A percentile compares a stretch with the other conserved stretches of the same genome.
phyloP scores from a whole-genome alignment of 2,888 invertebrate genomes.

The Hermodice carunculata region DNA sequence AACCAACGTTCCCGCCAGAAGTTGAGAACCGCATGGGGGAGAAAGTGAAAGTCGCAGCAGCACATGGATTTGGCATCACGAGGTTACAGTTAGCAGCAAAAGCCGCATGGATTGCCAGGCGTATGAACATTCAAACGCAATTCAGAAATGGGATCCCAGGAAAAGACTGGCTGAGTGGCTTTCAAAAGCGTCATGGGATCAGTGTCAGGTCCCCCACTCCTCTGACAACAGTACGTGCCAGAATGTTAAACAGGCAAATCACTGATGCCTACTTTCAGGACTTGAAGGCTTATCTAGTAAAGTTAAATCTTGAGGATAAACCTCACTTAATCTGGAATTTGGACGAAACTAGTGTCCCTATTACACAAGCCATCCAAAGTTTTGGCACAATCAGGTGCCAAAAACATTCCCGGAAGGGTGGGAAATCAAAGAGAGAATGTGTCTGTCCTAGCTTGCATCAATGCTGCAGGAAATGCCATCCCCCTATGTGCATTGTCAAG shows the following conservation, averaged over 20 bases:
- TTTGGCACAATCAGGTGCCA: neutral
- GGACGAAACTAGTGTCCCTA: too few relatives aligned
- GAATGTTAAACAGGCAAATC: too few relatives aligned
- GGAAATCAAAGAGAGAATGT: conserved; percentile 34
- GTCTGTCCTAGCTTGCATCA: conserved; percentile 37
- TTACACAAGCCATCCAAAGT: too few relatives aligned
- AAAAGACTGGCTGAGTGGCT: too few relatives aligned
- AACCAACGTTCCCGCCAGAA: conserved; percentile 26
- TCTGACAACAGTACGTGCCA: too few relatives aligned
- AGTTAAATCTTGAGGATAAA: too few relatives aligned
- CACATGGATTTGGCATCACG: conserved; percentile 35
- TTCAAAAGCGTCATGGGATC: too few relatives aligned
- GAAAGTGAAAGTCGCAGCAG: conserved; percentile 20
- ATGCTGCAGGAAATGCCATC: conserved; percentile 38
- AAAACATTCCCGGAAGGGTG: conserved; percentile 30
- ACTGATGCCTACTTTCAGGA: too few relatives aligned
- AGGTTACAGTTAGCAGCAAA: conserved; percentile 22
- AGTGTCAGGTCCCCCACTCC: too few relatives aligned
- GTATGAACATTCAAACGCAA: conserved; percentile 19
- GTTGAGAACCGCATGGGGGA: conserved; percentile 20
- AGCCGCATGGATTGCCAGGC: conserved; percentile 14
- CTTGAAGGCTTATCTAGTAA: too few relatives aligned
- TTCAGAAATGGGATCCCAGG: too few relatives aligned
- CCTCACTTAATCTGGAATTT: too few relatives aligned
- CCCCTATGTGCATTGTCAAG: conserved; percentile 40